Conservation (phyloP, 2,113 vertebrate species). For the Hippocampus guttulatus region DNA sequence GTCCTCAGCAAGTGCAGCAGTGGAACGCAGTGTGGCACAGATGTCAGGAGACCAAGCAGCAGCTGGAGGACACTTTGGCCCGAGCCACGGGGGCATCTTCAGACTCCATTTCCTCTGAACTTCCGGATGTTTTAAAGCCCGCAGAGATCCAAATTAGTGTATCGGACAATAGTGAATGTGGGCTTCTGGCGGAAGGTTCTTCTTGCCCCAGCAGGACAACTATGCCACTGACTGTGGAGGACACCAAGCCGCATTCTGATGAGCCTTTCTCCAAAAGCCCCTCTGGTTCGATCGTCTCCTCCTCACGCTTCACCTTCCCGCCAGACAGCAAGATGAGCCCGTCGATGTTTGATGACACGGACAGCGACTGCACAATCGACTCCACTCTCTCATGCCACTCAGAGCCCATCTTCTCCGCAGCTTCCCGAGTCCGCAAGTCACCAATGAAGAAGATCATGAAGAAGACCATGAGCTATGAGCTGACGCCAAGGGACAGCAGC, state of each 20-base stretch:
- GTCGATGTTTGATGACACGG: conserved; percentile 67
- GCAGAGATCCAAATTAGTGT: conserved; percentile 13
- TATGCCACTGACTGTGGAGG: conserved; percentile 43
- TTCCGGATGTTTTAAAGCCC: not conserved
- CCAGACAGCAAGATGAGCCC: conserved; percentile 48
- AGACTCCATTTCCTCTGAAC: not conserved
- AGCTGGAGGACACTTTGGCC: conserved; percentile 65
- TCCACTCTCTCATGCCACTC: conserved; percentile 68
- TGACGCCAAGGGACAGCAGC: conserved; percentile 35
- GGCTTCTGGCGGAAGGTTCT: conserved; percentile 29
- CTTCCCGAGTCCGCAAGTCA: conserved; percentile 69
- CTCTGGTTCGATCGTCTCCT: conserved; percentile 44
- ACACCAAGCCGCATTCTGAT: conserved; percentile 43
- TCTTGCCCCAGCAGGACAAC: not conserved
- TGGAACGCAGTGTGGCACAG: conserved; percentile 70
- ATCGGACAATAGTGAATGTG: conserved; percentile 19
- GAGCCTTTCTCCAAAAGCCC: conserved; percentile 50
- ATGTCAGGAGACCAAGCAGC: conserved; percentile 67
- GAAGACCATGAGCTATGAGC: conserved; percentile 74
- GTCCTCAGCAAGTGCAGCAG: conserved; percentile 61
- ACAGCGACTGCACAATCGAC: conserved; percentile 73
- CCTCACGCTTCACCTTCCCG: conserved; percentile 51
- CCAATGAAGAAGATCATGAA: conserved; percentile 82
- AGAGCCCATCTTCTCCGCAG: conserved; percentile 62
- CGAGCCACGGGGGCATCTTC: conserved; percentile 11